phyloP scores from a whole-genome alignment of 2,797 vertebrate genomes.

The Crocidura indochinensis region DNA sequence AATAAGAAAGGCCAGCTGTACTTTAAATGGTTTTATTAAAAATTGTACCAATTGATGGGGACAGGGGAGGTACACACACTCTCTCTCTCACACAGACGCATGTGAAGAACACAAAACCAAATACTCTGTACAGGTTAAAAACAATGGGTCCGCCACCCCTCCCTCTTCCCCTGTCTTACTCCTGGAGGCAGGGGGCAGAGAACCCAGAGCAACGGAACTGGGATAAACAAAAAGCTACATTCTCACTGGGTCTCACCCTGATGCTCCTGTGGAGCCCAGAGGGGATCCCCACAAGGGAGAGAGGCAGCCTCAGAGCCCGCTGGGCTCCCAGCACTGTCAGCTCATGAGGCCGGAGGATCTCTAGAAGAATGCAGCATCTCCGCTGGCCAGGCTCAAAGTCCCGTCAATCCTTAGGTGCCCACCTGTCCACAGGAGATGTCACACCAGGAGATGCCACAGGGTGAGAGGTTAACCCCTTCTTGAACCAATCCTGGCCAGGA shows the following conservation, averaged over 20 bases:
- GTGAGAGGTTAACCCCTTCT: not conserved
- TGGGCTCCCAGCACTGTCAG: constrained; percentile 42
- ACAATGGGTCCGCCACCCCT: constrained; percentile 58
- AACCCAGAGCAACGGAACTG: constrained; percentile 86
- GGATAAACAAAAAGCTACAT: constrained; percentile 90
- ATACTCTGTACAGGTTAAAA: constrained; percentile 88
- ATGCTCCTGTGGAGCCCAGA: constrained; percentile 69
- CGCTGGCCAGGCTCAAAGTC: not conserved
- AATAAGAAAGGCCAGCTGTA: constrained; percentile 74
- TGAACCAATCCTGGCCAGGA: not conserved
- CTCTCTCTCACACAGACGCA: constrained; percentile 70
- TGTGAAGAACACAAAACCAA: constrained; percentile 88
- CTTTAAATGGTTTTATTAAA: constrained; percentile 92
- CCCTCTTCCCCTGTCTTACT: constrained; percentile 57
- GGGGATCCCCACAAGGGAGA: not conserved
- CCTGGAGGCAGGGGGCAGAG: constrained; percentile 84
- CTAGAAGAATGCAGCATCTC: not conserved
- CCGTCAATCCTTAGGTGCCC: no score
- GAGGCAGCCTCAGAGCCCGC: not conserved
- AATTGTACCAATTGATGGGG: constrained; percentile 90
- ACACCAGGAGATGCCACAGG: no score
- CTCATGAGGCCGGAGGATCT: not conserved
- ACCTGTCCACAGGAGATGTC: not conserved
- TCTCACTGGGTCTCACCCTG: constrained; percentile 90
- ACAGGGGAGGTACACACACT: constrained; percentile 86